These are phyloP conservation scores for Adelphocoris suturalis DNA, from an alignment of 2,888 invertebrate species.

Conservation along the genomic window DNA sequence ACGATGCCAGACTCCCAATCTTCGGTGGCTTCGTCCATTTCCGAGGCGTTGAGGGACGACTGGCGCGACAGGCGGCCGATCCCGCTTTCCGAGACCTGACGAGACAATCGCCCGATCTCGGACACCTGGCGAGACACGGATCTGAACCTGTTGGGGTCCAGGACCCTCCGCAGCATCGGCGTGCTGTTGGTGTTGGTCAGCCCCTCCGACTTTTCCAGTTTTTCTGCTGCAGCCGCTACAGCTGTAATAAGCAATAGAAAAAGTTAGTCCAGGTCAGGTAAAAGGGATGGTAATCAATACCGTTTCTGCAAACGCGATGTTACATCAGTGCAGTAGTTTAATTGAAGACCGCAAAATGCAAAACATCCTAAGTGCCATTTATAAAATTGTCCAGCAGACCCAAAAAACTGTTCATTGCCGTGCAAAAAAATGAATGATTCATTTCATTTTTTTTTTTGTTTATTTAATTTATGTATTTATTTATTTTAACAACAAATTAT, in stretches of 20 bases:
- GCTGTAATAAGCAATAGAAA: conserved; percentile 5
- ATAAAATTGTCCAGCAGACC: too few species aligned
- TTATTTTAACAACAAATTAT: too few species aligned
- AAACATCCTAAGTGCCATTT: too few species aligned
- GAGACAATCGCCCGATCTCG: conserved; percentile 53
- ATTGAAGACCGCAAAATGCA: too few species aligned
- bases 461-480: too few species aligned
- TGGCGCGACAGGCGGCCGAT: conserved; percentile 57
- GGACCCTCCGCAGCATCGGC: conserved; percentile 58
- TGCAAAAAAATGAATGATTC: too few species aligned
- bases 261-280: not conserved
- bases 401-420: too few species aligned
- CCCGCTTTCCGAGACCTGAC: conserved; percentile 65
- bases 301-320: too few species aligned
- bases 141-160: conserved; percentile 55
- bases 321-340: too few species aligned
- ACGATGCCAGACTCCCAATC: conserved; percentile 70
- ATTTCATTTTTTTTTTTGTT: too few species aligned
- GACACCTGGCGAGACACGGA: conserved; percentile 69
- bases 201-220: conserved; percentile 53
- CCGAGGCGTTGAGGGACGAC: conserved; percentile 62
- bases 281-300: too few species aligned
- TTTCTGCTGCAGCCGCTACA: conserved; percentile 57
- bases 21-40: conserved; percentile 41
- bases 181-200: conserved; percentile 43